Conservation (phyloP, 1,140 invertebrate genomes). For the Agrilus planipennis region DNA sequence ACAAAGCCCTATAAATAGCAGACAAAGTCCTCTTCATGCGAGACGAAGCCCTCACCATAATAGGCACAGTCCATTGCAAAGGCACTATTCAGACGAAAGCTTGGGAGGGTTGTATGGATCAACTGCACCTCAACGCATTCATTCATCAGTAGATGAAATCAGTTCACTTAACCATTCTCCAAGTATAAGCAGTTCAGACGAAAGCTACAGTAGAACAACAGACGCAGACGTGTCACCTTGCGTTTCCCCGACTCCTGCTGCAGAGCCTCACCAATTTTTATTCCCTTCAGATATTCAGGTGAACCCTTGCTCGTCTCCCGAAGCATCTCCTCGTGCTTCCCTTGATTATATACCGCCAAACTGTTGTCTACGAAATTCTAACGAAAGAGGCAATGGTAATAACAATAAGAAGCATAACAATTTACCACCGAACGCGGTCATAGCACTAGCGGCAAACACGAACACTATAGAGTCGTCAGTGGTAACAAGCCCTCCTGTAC, state of each 20-base stretch:
- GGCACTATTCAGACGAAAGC: constrained; percentile 53
- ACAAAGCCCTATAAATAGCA: constrained; percentile 29
- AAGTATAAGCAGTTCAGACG: constrained; percentile 66
- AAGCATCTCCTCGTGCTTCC: constrained; percentile 36
- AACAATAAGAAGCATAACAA: constrained; percentile 25
- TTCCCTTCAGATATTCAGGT: constrained; percentile 50
- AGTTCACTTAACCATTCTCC: constrained; percentile 66
- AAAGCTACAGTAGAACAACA: constrained; percentile 65
- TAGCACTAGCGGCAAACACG: constrained; percentile 31
- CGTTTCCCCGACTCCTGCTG: constrained; percentile 42
- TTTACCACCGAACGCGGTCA: constrained; percentile 36
- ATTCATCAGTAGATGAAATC: constrained; percentile 68
- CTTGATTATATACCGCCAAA: constrained; percentile 37
- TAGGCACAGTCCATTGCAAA: constrained; percentile 33
- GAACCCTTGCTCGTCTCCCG: constrained; percentile 37
- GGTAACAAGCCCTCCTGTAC: constrained; percentile 32
- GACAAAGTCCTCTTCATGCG: constrained; percentile 30
- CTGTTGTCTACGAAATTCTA: constrained; percentile 29
- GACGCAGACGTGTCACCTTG: constrained; percentile 51
- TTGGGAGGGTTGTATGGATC: constrained; percentile 35
- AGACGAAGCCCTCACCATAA: constrained; percentile 22
- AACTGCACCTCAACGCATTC: constrained; percentile 38
- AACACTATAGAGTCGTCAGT: constrained; percentile 33
- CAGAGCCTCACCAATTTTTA: constrained; percentile 42
- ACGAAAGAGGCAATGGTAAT: constrained; percentile 19